Evolutionary conservation across 2,888 invertebrate genomes (phyloP), one percentile per base, ranked within the genome.

Genomic region (Philonicus albiceps): DNA sequence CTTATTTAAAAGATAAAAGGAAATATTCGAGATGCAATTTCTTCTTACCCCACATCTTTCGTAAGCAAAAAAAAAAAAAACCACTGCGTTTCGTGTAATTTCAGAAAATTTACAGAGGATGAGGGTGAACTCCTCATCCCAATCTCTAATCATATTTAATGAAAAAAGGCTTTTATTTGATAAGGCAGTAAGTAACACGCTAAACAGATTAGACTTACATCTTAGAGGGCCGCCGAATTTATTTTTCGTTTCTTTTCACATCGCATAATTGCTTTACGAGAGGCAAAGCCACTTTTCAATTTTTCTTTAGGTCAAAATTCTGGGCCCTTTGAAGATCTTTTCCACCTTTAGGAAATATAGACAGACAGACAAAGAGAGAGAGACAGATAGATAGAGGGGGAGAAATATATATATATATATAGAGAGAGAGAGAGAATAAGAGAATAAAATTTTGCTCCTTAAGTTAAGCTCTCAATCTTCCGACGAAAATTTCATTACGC

Each of bases 401-500:
- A n/a, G n/a, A n/a, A n/a, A n/a, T n/a, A n/a, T n/a, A n/a, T n/a
- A n/a, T n/a, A n/a, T n/a, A n/a, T n/a, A n/a, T n/a, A 31, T 2
- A 31, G 31, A 8, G 27, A 64, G 5, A 19, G 49, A 6, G 31
- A 16, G 40, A 19, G 76, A 76, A 76, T 43, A 11, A n/a, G n/a
- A n/a, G n/a, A n/a, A n/a, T n/a, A n/a, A n/a, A 76, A 78, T 78
- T n/a, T 53, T 30, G 22, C 22, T 43, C 43, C 27, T 27, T 27
- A 64, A 40, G 49, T 49, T 78, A 49, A 78, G 78, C 78, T 43
- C 49, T 78, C 76, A 49, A 78, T 78, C 78, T 49, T 78, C 78
- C 22, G 49, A 78, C 78, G 78, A 78, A 78, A 76, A 78, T 78
- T 78, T 78, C 43, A 78, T 78, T 78, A 78, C 49, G 49, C 49